These are phyloP conservation scores for Lamellibrachia luymesi DNA, from an alignment of 1,140 invertebrate species.

Conservation along the genomic window DNA sequence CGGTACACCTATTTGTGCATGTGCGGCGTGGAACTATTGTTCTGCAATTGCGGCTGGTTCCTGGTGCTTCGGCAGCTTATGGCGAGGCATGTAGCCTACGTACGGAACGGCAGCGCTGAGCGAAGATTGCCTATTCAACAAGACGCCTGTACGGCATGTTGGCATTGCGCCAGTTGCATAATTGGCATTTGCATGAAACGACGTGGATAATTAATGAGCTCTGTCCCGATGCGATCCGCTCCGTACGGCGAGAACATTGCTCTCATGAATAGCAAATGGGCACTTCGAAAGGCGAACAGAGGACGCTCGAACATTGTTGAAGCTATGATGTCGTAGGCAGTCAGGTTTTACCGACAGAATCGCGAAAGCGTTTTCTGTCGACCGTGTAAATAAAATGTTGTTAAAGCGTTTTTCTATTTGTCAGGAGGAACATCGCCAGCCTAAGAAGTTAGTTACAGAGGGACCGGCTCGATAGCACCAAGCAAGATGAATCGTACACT, in stretches of 20 bases:
- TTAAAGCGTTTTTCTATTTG: background rate
- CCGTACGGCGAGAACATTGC: background rate
- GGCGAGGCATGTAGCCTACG: too few species aligned
- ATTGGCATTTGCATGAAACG: background rate
- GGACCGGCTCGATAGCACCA: background rate
- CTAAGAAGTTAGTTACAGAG: background rate
- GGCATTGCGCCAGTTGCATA: background rate
- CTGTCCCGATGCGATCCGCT: background rate
- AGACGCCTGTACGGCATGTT: background rate
- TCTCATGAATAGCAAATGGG: background rate
- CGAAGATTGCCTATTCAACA: background rate
- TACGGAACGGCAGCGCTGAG: background rate
- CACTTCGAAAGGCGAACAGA: background rate
- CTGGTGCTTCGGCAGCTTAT: too few species aligned
- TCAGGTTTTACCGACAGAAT: background rate
- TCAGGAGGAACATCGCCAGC: background rate
- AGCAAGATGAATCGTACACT: background rate
- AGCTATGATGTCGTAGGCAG: background rate
- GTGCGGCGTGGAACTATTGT: too few species aligned
- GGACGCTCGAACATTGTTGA: background rate
- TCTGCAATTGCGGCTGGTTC: too few species aligned
- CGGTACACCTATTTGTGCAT: too few species aligned
- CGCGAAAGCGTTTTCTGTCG: background rate
- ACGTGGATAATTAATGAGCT: background rate
- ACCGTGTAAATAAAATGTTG: background rate